phyloP scores from a whole-genome alignment of 2,888 invertebrate species.

The Parthenolecanium corni region DNA sequence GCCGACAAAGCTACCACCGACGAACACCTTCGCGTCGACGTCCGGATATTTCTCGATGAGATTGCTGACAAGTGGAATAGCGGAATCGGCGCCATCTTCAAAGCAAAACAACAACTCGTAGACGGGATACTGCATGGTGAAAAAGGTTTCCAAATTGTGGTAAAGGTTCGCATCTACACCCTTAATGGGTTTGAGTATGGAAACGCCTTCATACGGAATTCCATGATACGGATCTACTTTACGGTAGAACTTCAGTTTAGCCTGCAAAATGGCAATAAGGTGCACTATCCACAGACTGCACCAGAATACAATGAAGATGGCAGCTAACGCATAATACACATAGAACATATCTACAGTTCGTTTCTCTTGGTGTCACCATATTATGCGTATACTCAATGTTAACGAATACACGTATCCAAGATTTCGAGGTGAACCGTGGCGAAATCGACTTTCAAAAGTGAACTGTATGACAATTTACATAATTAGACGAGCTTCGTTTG shows the following conservation, averaged over 20 bases:
- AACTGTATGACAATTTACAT: too few species aligned
- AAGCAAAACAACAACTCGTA: conserved; percentile 91
- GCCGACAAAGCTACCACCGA: conserved; percentile 79
- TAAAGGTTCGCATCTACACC: conserved; percentile 85
- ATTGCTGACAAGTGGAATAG: conserved; percentile 67
- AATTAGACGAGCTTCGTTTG: too few species aligned
- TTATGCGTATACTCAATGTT: neutral
- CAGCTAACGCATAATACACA: conserved; percentile 48
- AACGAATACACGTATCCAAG: neutral
- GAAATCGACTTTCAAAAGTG: too few species aligned
- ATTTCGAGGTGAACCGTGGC: too few species aligned
- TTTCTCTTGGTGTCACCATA: conserved; percentile 24
- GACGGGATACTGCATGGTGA: conserved; percentile 82
- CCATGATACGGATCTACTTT: conserved; percentile 36
- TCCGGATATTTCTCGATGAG: conserved; percentile 74
- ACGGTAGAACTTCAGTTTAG: conserved; percentile 24
- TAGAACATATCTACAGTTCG: conserved; percentile 28
- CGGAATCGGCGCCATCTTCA: conserved; percentile 78
- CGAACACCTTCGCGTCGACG: conserved; percentile 61
- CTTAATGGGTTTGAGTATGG: conserved; percentile 86
- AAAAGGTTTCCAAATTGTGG: conserved; percentile 87
- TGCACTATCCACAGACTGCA: conserved; percentile 77
- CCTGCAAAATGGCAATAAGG: conserved; percentile 55
- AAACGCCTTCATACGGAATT: conserved; percentile 69
- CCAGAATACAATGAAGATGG: conserved; percentile 81